phyloP scores from a whole-genome alignment of 1,140 invertebrate species.

The Caenorhabditis briggsae region DNA sequence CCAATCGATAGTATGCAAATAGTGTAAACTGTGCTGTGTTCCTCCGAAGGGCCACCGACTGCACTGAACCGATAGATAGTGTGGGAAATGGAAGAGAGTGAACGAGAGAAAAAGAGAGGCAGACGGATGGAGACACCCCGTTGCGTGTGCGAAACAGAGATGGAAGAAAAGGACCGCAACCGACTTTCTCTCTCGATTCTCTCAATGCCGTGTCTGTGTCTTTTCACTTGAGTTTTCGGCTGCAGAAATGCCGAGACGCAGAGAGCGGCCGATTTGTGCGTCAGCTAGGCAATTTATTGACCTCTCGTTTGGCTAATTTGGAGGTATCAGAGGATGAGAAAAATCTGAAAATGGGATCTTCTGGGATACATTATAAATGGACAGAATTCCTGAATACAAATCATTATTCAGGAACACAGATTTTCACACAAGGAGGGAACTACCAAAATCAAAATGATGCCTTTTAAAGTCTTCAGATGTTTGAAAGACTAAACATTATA shows the following conservation, averaged over 20 bases:
- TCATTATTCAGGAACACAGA: no score
- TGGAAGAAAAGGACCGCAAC: not conserved
- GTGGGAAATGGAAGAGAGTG: not conserved
- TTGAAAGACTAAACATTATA: no score
- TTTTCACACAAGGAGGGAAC: no score
- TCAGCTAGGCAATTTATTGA: not conserved
- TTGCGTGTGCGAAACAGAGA: not conserved
- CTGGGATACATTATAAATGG: no score
- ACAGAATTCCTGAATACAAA: no score
- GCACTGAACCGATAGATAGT: slow-evolving; percentile 9
- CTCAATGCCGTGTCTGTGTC: not conserved
- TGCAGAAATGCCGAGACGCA: not conserved
- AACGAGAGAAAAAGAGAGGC: not conserved
- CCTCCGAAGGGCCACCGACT: slow-evolving; percentile 17
- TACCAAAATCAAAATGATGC: no score
- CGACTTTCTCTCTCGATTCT: slow-evolving; percentile 3
- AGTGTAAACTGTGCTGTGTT: slow-evolving; percentile 50
- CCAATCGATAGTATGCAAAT: slow-evolving; percentile 51
- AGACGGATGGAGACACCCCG: not conserved
- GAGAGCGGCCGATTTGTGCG: not conserved
- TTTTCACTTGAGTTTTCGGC: not conserved
- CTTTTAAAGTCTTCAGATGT: no score
- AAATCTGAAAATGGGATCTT: no score
- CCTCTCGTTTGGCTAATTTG: not conserved
- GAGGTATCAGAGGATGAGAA: no score